A percentile compares a stretch with the other conserved stretches of the same genome.
These are phyloP conservation scores for Epizoanthus ramosus DNA, from an alignment of 92 coral and sea anemone species.

Conservation along the genomic window DNA sequence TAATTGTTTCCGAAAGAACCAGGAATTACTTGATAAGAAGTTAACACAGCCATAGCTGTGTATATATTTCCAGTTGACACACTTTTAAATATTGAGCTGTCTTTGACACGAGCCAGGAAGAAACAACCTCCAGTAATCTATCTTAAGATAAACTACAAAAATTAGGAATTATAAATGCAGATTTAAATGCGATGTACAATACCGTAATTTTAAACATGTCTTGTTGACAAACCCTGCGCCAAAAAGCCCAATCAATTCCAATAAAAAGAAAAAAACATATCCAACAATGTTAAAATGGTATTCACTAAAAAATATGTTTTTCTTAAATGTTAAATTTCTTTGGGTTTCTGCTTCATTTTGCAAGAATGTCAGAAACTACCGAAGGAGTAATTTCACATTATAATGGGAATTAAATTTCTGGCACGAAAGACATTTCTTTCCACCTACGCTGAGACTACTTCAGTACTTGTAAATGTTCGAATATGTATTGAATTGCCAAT, in stretches of 20 bases:
- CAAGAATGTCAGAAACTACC: not conserved
- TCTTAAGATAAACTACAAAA: not conserved
- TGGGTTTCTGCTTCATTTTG: not conserved
- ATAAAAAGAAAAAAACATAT: not conserved
- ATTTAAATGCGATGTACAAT: conserved; percentile 1
- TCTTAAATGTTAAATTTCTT: not conserved
- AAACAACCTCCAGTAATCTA: not conserved
- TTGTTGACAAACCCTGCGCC: not conserved
- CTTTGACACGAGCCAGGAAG: not conserved
- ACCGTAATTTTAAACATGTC: conserved; percentile 13
- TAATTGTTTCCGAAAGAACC: too few species aligned
- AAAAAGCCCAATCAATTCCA: not conserved
- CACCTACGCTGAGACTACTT: conserved; percentile 26
- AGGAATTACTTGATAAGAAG: too few species aligned
- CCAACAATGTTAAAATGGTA: not conserved
- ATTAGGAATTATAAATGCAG: conserved; percentile 23
- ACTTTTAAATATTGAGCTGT: not conserved
- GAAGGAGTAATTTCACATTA: conserved; percentile 2
- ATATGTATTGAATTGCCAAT: too few species aligned
- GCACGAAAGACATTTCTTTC: conserved; percentile 31
- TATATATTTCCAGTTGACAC: not conserved
- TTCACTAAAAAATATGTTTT: not conserved
- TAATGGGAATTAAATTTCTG: conserved; percentile 27
- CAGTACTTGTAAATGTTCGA: too few species aligned
- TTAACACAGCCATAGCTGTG: too few species aligned